phyloP scores from a whole-genome alignment of 2,888 invertebrate species.

The Philereme transversata region DNA sequence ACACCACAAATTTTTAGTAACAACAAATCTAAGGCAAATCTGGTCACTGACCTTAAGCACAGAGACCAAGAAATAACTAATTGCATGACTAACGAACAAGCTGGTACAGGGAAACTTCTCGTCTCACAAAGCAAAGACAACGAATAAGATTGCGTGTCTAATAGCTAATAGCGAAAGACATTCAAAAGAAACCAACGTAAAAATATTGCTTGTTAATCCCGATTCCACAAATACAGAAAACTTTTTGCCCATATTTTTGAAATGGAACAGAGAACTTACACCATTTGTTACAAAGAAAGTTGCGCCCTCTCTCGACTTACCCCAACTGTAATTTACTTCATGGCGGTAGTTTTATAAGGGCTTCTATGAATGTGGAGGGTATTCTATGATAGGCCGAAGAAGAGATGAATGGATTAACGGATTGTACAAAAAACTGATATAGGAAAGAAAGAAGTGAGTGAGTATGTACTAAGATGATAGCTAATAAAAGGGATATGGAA shows the following conservation, averaged over 20 bases:
- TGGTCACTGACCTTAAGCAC: background rate
- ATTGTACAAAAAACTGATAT: too few relatives aligned
- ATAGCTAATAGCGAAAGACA: slow-evolving; percentile 8
- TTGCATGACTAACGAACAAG: background rate
- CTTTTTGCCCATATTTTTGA: slow-evolving; percentile 28
- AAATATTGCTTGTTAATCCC: slow-evolving; percentile 23
- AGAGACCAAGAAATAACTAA: too few relatives aligned
- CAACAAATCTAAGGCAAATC: background rate
- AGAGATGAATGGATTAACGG: too few relatives aligned
- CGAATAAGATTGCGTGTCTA: slow-evolving; percentile 13
- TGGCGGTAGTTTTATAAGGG: slow-evolving; percentile 39
- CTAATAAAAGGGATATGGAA: too few relatives aligned
- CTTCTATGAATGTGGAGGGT: slow-evolving; percentile 1
- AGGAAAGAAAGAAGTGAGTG: too few relatives aligned
- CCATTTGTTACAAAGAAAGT: slow-evolving; percentile 37
- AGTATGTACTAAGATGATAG: too few relatives aligned
- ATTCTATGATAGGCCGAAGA: too few relatives aligned
- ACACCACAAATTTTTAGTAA: background rate
- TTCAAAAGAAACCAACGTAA: slow-evolving; percentile 16
- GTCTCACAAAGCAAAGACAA: slow-evolving; percentile 14
- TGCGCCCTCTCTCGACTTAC: slow-evolving; percentile 28
- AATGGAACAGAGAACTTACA: slow-evolving; percentile 27
- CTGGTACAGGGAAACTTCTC: slow-evolving; percentile 2
- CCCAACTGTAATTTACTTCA: slow-evolving; percentile 36
- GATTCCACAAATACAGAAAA: slow-evolving; percentile 21